Evolutionary conservation across 2,797 vertebrate species (phyloP).

Genomic region (Hyperoplus lanceolatus): DNA sequence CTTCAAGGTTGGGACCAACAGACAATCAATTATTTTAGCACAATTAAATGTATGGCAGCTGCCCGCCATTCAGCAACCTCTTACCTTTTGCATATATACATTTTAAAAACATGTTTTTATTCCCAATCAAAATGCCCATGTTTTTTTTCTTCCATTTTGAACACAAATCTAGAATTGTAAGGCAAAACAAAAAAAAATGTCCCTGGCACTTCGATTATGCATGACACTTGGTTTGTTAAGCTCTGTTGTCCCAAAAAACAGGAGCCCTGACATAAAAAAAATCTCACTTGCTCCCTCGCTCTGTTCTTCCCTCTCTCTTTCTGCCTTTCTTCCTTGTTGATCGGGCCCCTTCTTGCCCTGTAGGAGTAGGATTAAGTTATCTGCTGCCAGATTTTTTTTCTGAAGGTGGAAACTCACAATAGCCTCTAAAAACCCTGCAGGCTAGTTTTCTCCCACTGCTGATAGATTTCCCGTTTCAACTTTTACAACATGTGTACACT

Average conservation of each 20-base stretch:
- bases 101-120: not conserved
- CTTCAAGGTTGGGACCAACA: not conserved
- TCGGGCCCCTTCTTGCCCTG: slow-evolving; percentile 55
- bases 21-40: too few species aligned
- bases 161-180: not conserved
- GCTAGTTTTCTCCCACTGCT: slow-evolving; percentile 64
- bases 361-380: slow-evolving; percentile 72
- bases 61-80: not conserved
- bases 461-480: slow-evolving; percentile 64
- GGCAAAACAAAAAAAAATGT: not conserved
- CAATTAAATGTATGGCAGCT: not conserved
- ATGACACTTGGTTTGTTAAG: slow-evolving; percentile 36
- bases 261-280: slow-evolving; percentile 39
- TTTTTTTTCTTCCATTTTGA: not conserved
- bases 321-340: slow-evolving; percentile 46
- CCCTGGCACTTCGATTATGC: slow-evolving; percentile 9
- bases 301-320: slow-evolving; percentile 29
- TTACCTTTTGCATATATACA: not conserved
- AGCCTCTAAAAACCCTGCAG: slow-evolving; percentile 66
- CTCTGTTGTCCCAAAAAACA: slow-evolving; percentile 31
- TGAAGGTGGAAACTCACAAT: slow-evolving; percentile 72
- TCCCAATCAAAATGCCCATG: not conserved
- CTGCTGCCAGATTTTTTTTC: slow-evolving; percentile 57
- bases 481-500: slow-evolving; percentile 22
- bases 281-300: slow-evolving; percentile 38